Evolutionary conservation across 2,797 vertebrate species (phyloP), one percentile per base, ranked within the genome.

Genomic region (Scolopax rusticola): DNA sequence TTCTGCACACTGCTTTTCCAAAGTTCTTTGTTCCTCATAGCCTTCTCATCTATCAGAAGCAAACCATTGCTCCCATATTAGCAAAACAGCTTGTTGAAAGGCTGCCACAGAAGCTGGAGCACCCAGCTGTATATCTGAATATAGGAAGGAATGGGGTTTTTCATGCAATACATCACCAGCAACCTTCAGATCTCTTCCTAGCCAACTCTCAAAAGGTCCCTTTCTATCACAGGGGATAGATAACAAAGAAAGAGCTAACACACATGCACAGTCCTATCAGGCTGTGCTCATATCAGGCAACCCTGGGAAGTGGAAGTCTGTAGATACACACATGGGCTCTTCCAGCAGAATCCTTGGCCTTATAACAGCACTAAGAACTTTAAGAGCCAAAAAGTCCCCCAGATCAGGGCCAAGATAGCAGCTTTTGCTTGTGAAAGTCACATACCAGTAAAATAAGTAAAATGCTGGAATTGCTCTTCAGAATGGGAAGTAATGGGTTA

Each of bases 381-480:
- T 56, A 93, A 47, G 38, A 89, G 67, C 1, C 12, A 38, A 91
- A 84, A 84, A 73, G 8, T 3, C 45, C 65, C n/a, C n/a, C n/a
- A 43, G 74, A 85, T 28, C 17, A 67, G 16, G 12, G 32, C 28
- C 74, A 92, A 47, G 33, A 57, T 6, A 73, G 40, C n/a, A 92
- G 57, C 9, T 20, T 5, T 1, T 73, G 38, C 14, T 63, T 64
- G 23, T 85, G 84, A 79, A 70, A 85, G 68, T 47, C 56, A 97
- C 98, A 93, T 98, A 99, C 99, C 98, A 99, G 97, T 94, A 99
- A 98, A 88, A 98, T 98, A 84, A 99, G 95, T 45, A 98, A 93
- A 88, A 98, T 95, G 84, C 98, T 97, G 68, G 99, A 98, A 85
- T 98, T 97, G 89, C 95, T 98, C 85, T 98, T 97, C 78, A 99